A percentile compares a stretch with the other conserved stretches of the same genome.
These are phyloP conservation scores for Onychomys torridus DNA, from an alignment of 2,797 vertebrate species.

Conservation along the genomic window DNA sequence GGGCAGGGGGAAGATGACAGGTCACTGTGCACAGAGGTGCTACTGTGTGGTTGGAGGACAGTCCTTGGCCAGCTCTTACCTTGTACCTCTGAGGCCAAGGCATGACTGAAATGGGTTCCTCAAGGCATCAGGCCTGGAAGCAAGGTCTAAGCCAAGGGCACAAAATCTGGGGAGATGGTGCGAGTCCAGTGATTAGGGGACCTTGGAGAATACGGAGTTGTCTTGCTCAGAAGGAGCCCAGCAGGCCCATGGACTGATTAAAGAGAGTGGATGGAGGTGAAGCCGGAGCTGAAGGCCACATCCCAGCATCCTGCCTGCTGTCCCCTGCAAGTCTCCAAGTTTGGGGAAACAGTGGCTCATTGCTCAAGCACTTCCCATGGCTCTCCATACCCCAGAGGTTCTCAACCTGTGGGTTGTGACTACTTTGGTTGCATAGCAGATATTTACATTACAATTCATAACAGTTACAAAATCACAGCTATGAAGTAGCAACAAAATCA, in stretches of 20 bases:
- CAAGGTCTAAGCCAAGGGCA: background rate
- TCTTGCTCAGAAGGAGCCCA: background rate
- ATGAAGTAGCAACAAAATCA: background rate
- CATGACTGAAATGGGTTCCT: background rate
- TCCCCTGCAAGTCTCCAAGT: background rate
- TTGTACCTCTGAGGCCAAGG: background rate
- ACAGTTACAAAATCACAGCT: background rate
- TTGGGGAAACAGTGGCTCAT: background rate
- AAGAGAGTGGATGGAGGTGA: background rate
- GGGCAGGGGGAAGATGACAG: background rate
- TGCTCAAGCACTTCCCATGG: background rate
- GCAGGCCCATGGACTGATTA: background rate
- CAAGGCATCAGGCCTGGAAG: background rate
- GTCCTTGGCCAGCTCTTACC: background rate
- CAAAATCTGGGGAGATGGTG: background rate
- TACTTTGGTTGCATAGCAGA: background rate
- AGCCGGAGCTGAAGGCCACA: background rate
- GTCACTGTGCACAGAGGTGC: background rate
- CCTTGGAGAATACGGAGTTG: background rate
- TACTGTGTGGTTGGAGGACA: rapidly evolving
- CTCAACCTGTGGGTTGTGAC: background rate
- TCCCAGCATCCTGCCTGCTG: background rate
- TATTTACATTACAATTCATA: background rate
- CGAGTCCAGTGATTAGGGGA: background rate
- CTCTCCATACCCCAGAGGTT: background rate